Conservation (phyloP, 2,797 vertebrate genomes). For the Ctenopoma kingsleyae region DNA sequence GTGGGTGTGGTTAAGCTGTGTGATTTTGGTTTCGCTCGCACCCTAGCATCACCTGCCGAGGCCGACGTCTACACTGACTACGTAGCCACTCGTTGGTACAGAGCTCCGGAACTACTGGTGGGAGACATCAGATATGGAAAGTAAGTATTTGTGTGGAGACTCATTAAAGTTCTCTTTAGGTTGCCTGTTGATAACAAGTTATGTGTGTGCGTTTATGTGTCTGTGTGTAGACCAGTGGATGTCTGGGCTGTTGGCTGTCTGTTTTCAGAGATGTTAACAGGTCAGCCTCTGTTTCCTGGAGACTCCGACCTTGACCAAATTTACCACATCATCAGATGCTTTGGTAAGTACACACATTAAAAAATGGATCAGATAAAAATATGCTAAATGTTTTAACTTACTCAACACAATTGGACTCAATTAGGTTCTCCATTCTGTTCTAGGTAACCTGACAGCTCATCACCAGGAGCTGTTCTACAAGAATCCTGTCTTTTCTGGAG, state of each 20-base stretch:
- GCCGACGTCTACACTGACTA: conserved; percentile 89
- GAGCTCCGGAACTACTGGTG: conserved; percentile 92
- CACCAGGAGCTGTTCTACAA: conserved; percentile 91
- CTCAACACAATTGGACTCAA: background rate
- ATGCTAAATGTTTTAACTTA: background rate
- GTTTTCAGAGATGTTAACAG: conserved; percentile 90
- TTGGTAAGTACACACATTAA: conserved; percentile 83
- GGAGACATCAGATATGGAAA: conserved; percentile 92
- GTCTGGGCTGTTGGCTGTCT: conserved; percentile 92
- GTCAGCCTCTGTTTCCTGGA: conserved; percentile 91
- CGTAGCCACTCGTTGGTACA: conserved; percentile 93
- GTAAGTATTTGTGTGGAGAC: conserved; percentile 73
- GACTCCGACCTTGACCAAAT: conserved; percentile 95
- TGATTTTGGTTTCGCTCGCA: conserved; percentile 93
- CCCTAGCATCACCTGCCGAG: conserved; percentile 83
- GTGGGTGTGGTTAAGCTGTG: conserved; percentile 91
- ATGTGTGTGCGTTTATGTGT: conserved; percentile 33
- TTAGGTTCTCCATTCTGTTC: background rate
- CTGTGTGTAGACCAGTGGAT: conserved; percentile 88
- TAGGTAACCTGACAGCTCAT: conserved; percentile 89
- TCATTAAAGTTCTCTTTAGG: background rate
- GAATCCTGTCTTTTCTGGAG: conserved; percentile 89
- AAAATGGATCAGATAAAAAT: background rate
- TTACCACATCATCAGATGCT: conserved; percentile 88
- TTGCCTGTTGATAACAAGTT: background rate